A percentile compares a stretch with the other conserved stretches of the same genome.
phyloP scores from a whole-genome alignment of 23 tunicate species.

The Styela clava region DNA sequence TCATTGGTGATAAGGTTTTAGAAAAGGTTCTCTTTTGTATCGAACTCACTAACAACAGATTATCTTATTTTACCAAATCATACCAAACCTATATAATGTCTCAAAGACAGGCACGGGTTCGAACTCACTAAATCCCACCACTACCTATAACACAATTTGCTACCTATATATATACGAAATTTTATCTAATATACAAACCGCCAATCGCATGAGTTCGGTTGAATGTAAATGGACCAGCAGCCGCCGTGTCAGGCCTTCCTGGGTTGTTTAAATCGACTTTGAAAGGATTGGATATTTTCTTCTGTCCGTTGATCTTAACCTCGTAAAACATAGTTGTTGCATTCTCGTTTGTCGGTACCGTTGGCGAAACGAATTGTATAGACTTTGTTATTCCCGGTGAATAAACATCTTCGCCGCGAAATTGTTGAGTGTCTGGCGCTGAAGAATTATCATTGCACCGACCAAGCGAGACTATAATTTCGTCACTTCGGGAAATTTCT shows the following conservation, averaged over 20 bases:
- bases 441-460: neutral
- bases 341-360: neutral
- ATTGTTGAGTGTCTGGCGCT: neutral
- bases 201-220: neutral
- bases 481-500: neutral
- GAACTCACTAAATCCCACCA: too few relatives aligned
- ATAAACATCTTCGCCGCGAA: neutral
- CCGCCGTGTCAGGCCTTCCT: slow-evolving; percentile 9
- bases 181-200: too few relatives aligned
- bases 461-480: neutral
- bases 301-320: neutral
- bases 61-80: too few relatives aligned
- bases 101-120: too few relatives aligned
- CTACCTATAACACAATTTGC: too few relatives aligned
- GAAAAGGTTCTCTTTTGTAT: too few relatives aligned
- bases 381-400: neutral
- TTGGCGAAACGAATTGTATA: neutral
- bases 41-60: too few relatives aligned
- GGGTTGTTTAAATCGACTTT: neutral
- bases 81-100: too few relatives aligned
- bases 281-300: neutral
- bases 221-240: neutral
- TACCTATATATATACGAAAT: too few relatives aligned
- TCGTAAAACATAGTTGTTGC: neutral
- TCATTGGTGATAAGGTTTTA: too few relatives aligned